phyloP scores from a whole-genome alignment of 2,888 invertebrate species.

The Proisotoma minuta region DNA sequence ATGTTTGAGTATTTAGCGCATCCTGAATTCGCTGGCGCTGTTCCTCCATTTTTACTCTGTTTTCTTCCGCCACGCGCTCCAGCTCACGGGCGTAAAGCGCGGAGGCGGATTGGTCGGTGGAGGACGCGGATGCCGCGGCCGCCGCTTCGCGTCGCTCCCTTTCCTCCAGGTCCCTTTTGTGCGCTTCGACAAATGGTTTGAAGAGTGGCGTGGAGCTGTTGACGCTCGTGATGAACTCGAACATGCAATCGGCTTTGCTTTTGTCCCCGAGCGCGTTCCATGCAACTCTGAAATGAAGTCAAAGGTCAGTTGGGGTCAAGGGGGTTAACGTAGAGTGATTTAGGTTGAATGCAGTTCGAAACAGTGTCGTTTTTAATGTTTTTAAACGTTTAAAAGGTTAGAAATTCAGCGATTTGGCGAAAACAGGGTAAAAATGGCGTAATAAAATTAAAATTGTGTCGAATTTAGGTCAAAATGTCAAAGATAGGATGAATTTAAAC shows the following conservation, averaged over 20 bases:
- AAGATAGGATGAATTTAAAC: no score
- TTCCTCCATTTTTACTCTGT: constrained; percentile 60
- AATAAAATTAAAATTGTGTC: no score
- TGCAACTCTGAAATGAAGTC: constrained; percentile 60
- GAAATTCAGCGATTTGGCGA: no score
- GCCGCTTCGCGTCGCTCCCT: constrained; percentile 53
- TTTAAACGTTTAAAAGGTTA: no score
- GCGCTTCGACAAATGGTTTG: constrained; percentile 83
- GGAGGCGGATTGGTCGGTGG: constrained; percentile 55
- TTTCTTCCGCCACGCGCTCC: constrained; percentile 60
- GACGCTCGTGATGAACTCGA: constrained; percentile 82
- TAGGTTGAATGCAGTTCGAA: neutral
- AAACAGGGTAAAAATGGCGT: no score
- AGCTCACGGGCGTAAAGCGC: constrained; percentile 62
- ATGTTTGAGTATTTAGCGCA: constrained; percentile 91
- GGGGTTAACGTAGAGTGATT: neutral
- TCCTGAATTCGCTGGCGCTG: constrained; percentile 68
- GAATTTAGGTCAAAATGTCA: no score
- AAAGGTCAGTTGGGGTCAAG: neutral
- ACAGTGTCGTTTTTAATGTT: neutral
- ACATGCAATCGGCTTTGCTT: constrained; percentile 80
- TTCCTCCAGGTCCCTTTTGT: constrained; percentile 79
- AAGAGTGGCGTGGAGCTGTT: constrained; percentile 85
- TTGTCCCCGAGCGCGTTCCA: constrained; percentile 90
- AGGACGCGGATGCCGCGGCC: constrained; percentile 48